Base-by-base conservation (phyloP, 2,888 invertebrate species). In the Helicoverpa assulta region DNA sequence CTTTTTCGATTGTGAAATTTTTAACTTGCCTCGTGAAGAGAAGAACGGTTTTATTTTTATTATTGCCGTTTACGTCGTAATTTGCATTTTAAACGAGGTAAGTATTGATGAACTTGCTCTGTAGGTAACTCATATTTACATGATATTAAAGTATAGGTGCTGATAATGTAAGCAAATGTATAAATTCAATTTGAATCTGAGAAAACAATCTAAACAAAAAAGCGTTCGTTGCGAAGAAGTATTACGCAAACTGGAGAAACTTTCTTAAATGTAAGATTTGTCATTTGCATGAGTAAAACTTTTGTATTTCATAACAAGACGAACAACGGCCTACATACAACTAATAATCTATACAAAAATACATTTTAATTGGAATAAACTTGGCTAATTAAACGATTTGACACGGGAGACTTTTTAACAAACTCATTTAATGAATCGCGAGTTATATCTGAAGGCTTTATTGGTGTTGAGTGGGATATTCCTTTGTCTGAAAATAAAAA, bases 401-500 rank as follows among this genome's bases (percentile, higher is more conserved):
- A 14, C 60, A 68, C 64, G 50, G 37, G 33, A 40, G 53, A 63
- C 53, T 56, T 67, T 68, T 40, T 29, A 57, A 64, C 64, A 58
- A 52, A 50, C 59, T 67, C 14, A 3, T 57, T 68, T 54, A 70
- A 73, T 66, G 29, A 71, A 71, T 73, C 67, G 47, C 54, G 33
- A 72, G 55, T 63, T 74, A 57, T 47, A 50, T 56, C 59, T 54
- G 50, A 78, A 78, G 70, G 73, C 70, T 74, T 71, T 70, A 73
- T 53, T 56, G 61, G 59, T 60, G 40, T 55, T 50, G 43, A 67
- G 43, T 55, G 40, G 54, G 64, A 74, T 62, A 78, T 81, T 78
- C 67, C 68, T 26, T 80, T 80, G 74, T 76, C 63, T 73, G 64
- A 55, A 54, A 62, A 57, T 77, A 78, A 76, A 82, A 79, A 72